A percentile compares a stretch with the other conserved stretches of the same genome.
These are phyloP conservation scores for Nymphalis polychloros DNA, from an alignment of 2,888 invertebrate genomes.

Conservation along the genomic window DNA sequence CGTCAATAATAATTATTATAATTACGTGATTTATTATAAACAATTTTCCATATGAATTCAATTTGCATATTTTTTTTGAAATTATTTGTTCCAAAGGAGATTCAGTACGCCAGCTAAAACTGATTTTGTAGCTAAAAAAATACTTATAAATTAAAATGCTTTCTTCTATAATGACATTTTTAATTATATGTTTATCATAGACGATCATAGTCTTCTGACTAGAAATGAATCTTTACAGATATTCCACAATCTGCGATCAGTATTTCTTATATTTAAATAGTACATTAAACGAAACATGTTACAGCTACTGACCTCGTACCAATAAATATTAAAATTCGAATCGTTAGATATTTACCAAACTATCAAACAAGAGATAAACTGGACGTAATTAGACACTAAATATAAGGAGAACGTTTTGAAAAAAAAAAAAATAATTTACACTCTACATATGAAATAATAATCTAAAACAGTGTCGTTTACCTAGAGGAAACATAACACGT, in stretches of 20 bases:
- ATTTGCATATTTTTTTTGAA: neutral
- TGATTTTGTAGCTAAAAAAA: constrained; percentile 46
- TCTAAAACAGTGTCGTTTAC: constrained; percentile 69
- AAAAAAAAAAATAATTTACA: constrained; percentile 72
- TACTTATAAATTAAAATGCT: constrained; percentile 44
- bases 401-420: constrained; percentile 64
- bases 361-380: constrained; percentile 71
- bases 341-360: constrained; percentile 64
- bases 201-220: constrained; percentile 77
- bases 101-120: constrained; percentile 32
- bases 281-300: constrained; percentile 59
- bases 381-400: constrained; percentile 77
- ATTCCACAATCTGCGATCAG: constrained; percentile 61
- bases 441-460: constrained; percentile 69
- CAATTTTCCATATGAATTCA: neutral
- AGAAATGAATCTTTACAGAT: constrained; percentile 73
- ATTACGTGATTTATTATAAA: neutral
- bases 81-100: constrained; percentile 26
- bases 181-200: constrained; percentile 55
- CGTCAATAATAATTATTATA: neutral
- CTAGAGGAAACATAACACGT: constrained; percentile 74
- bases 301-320: constrained; percentile 76
- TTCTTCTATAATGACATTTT: constrained; percentile 37
- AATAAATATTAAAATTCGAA: constrained; percentile 76
- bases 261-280: constrained; percentile 56